A percentile compares a stretch with the other conserved stretches of the same genome.
phyloP scores from a whole-genome alignment of 2,113 vertebrate species.

The Brachypodius melanocephalos region DNA sequence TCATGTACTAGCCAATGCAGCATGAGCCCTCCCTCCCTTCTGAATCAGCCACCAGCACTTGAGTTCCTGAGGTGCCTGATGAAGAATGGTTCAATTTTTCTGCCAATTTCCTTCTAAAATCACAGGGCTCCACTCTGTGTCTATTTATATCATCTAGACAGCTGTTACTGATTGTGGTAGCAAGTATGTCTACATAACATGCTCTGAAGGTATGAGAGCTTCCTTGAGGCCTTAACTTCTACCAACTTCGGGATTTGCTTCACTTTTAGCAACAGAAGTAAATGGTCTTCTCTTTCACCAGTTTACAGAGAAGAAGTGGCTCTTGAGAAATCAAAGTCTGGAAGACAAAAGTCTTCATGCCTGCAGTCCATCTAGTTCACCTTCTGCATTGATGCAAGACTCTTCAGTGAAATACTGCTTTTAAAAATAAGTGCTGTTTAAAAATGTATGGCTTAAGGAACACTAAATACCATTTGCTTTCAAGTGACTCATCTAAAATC shows the following conservation, averaged over 20 bases:
- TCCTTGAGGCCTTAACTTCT: neutral
- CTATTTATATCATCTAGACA: neutral
- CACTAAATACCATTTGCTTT: constrained; percentile 1
- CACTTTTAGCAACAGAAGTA: neutral
- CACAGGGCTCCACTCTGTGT: neutral
- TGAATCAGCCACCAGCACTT: neutral
- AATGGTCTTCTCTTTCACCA: neutral
- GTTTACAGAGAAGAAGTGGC: neutral
- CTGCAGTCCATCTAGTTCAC: neutral
- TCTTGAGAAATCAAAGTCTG: neutral
- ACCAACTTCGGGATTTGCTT: neutral
- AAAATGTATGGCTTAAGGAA: neutral
- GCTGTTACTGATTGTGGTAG: neutral
- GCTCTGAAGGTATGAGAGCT: neutral
- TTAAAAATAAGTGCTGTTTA: constrained; percentile 25
- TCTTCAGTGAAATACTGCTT: neutral
- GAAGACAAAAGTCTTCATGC: neutral
- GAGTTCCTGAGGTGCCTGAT: neutral
- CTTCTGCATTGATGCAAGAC: neutral
- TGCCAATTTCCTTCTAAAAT: neutral
- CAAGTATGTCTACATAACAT: neutral
- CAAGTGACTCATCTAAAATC: neutral
- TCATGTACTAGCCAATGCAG: neutral
- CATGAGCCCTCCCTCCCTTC: neutral
- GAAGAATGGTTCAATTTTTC: neutral